These are phyloP conservation scores for Macrochelys suwanniensis DNA, from an alignment of 2,797 vertebrate species.

Conservation along the genomic window DNA sequence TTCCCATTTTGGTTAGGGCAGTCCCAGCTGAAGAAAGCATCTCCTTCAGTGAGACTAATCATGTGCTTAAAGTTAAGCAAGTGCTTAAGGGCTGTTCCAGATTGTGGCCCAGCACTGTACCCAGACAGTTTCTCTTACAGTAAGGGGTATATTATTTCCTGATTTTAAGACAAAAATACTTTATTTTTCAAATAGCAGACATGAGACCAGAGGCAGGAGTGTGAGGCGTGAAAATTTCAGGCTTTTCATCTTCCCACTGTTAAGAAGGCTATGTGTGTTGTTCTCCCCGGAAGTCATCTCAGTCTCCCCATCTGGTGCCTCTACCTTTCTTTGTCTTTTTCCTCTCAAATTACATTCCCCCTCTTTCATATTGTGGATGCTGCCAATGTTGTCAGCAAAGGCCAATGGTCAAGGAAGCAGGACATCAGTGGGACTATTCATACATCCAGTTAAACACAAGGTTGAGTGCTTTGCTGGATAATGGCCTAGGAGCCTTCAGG, in stretches of 20 bases:
- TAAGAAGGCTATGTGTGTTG: not conserved
- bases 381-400: not conserved
- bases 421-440: not conserved
- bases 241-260: not conserved
- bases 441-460: not conserved
- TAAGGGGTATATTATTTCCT: not conserved
- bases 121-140: not conserved
- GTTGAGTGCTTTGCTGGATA: not conserved
- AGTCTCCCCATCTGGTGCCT: not conserved
- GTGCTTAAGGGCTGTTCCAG: not conserved
- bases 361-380: too few species aligned
- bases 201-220: not conserved
- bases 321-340: not conserved
- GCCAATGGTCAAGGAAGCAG: not conserved
- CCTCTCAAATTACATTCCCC: not conserved
- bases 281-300: not conserved
- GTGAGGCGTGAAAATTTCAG: not conserved
- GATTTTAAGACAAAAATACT: not conserved
- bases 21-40: not conserved
- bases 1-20: not conserved
- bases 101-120: not conserved
- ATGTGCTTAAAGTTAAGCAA: not conserved
- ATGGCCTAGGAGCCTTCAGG: not conserved
- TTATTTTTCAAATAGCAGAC: not conserved
- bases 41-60: not conserved